A percentile compares a stretch with the other conserved stretches of the same genome.
Evolutionary conservation across 1,140 invertebrate genomes (phyloP).

Genomic region (Lepidotrigona ventralis): DNA sequence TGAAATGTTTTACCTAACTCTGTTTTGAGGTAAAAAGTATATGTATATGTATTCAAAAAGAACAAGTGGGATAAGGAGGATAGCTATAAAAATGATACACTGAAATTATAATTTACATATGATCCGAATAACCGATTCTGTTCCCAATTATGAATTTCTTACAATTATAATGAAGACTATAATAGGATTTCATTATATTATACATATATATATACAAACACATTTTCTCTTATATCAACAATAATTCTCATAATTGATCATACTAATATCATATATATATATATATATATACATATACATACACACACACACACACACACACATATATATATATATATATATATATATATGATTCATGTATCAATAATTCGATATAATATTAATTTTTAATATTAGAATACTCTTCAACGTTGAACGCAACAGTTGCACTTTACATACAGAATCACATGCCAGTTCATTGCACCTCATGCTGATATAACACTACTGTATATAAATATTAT

Average conservation of each 20-base stretch:
- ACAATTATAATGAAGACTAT: constrained; percentile 57
- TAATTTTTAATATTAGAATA: constrained; percentile 76
- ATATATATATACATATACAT: constrained; percentile 51
- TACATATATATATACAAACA: constrained; percentile 75
- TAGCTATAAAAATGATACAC: not conserved
- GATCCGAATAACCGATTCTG: constrained; percentile 65
- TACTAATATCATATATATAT: constrained; percentile 66
- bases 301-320: too few relatives aligned
- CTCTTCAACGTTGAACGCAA: constrained; percentile 73
- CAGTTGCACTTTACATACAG: constrained; percentile 78
- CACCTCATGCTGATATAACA: constrained; percentile 61
- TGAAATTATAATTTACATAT: constrained; percentile 7
- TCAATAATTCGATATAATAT: constrained; percentile 70
- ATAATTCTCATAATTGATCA: constrained; percentile 62
- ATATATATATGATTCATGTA: constrained; percentile 54
- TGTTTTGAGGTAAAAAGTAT: constrained; percentile 1
- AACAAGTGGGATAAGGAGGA: not conserved
- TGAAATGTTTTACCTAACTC: not conserved
- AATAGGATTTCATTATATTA: constrained; percentile 62
- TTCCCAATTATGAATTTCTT: constrained; percentile 50
- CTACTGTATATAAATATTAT: constrained; percentile 69
- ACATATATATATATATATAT: constrained; percentile 47
- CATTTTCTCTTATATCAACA: constrained; percentile 68
- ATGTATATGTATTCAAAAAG: not conserved
- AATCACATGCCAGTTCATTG: constrained; percentile 77